Base-by-base conservation (phyloP, 2,888 invertebrate genomes). In the Eurytoma californica region DNA sequence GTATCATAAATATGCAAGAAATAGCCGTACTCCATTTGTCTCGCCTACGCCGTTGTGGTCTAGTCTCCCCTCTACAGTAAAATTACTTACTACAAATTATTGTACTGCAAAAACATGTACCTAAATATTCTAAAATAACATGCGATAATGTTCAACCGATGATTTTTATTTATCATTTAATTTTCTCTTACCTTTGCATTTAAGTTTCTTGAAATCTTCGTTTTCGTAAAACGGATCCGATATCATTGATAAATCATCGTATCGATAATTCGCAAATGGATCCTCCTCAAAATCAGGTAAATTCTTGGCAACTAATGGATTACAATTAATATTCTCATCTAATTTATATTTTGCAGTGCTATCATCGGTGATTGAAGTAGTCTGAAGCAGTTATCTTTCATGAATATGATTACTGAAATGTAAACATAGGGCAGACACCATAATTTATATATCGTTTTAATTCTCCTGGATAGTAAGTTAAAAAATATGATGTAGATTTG, bases 321-420 rank as follows among this genome's bases (percentile, higher is more conserved):
- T 13, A 57, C 57, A 14, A 18, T 57, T 69, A 18, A 47, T 69
- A 47, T 58, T 20, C 9, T 14, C 28, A 58, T 39, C 20, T 55
- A 55, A n/a, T 55, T 14, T 55, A 13, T 18, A 55, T n/a, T 47
- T 58, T 24, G 30, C 30, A 30, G 9, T 69, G 57, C 7, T 69
- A 39, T 57, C 57, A 39, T n/a, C 58, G 39, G 39, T 47, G 12
- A 39, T 57, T 20, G 69, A 13, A 39, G 7, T 13, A 20, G n/a
- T 57, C 69, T 69, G 69, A 69, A 69, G 69, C 69, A 69, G 53
- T 68, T 68, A 68, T 68, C 20, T 18, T 47, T 69, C 58, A 69
- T 58, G 2, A 55, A 68, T 30, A 55, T 18, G 58, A 58, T 69
- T 69, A 69, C 69, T 69, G 69, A 69, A 69, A 69, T 30, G 30